Percentiles rank a stretch among this genome's conserved stretches.
phyloP scores from a whole-genome alignment of 1,140 invertebrate species.

The Drosophila tristis region DNA sequence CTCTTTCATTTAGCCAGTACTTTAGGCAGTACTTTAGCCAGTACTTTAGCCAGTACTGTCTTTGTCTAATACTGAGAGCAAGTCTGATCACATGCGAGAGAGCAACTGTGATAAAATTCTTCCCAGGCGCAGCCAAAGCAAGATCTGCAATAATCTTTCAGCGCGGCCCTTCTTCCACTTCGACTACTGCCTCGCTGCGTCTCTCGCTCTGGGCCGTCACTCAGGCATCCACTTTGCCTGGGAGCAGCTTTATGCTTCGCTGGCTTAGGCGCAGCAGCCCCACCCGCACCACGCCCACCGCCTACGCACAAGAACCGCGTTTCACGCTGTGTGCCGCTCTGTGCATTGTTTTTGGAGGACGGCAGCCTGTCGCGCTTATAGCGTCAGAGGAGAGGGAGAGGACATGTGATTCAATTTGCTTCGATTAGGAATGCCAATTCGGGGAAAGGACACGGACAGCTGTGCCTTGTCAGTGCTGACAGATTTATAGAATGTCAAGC shows the following conservation, averaged over 20 bases:
- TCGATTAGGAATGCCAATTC: slow-evolving; percentile 76
- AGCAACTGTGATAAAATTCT: no score
- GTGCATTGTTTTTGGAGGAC: slow-evolving; percentile 13
- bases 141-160: no score
- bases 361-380: slow-evolving; percentile 40
- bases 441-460: slow-evolving; percentile 8
- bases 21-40: no score
- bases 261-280: slow-evolving; percentile 14
- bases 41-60: no score
- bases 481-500: slow-evolving; percentile 72
- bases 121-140: no score
- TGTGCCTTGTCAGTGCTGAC: slow-evolving; percentile 59
- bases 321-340: slow-evolving; percentile 31
- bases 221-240: slow-evolving; percentile 44
- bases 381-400: slow-evolving; percentile 26
- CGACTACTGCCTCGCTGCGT: not conserved
- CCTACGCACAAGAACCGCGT: slow-evolving; percentile 31
- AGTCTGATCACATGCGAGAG: no score
- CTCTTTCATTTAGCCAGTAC: no score
- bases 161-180: not conserved
- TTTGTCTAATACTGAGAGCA: no score
- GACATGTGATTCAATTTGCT: slow-evolving; percentile 79
- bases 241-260: slow-evolving; percentile 54
- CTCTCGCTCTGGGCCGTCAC: slow-evolving; percentile 19
- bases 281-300: not conserved